Percentiles rank a stretch among this genome's conserved stretches.
Evolutionary conservation across 2,888 invertebrate genomes (phyloP).

Genomic region (Oligia strigilis): DNA sequence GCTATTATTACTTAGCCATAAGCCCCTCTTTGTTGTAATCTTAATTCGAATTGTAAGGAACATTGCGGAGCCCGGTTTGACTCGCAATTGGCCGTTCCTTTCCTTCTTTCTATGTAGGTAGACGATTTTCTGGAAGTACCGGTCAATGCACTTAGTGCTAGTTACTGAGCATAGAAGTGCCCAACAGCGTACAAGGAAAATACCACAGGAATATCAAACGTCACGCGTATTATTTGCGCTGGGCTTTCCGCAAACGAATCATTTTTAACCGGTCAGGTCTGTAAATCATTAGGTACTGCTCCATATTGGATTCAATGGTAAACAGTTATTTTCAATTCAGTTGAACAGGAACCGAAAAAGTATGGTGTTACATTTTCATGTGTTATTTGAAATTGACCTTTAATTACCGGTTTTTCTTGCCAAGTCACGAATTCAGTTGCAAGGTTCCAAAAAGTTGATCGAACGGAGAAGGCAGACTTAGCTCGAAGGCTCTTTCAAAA

Average conservation of each 20-base stretch:
- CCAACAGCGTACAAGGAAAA: slow-evolving; percentile 44
- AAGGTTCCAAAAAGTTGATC: not conserved
- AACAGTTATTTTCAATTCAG: not conserved
- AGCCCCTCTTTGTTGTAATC: not conserved
- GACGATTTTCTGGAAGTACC: slow-evolving; percentile 8
- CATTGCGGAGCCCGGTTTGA: not conserved
- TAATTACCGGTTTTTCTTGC: not conserved
- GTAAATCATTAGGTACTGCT: no score
- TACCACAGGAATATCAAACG: slow-evolving; percentile 5
- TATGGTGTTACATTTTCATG: not conserved
- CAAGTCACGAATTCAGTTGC: not conserved
- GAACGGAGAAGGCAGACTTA: not conserved
- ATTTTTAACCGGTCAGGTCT: not conserved
- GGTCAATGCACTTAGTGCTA: slow-evolving; percentile 12
- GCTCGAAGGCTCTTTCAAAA: not conserved
- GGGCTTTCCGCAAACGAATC: slow-evolving; percentile 35
- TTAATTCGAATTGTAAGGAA: not conserved
- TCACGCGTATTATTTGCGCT: slow-evolving; percentile 1
- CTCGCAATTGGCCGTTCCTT: slow-evolving; percentile 2
- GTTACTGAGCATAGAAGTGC: not conserved
- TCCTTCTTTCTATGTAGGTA: not conserved
- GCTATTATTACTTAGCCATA: not conserved
- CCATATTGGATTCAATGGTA: not conserved
- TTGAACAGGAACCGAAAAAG: not conserved
- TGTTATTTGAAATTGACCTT: slow-evolving; percentile 5